Evolutionary conservation across 1,140 invertebrate species (phyloP).

Genomic region (Neotoxoptera formosana): DNA sequence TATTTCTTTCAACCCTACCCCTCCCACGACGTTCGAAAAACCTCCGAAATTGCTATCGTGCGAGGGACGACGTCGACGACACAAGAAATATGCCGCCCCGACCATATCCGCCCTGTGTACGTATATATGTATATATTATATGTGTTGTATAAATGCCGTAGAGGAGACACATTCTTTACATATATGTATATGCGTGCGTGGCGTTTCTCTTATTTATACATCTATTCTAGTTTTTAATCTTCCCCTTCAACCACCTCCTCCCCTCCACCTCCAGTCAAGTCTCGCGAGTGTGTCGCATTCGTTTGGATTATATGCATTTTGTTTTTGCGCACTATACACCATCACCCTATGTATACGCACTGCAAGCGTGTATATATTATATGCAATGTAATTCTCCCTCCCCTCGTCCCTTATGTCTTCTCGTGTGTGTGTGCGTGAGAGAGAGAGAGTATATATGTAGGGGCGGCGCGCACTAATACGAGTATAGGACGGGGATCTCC

Average conservation of each 20-base stretch:
- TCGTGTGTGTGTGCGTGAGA: not conserved
- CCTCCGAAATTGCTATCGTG: constrained; percentile 39
- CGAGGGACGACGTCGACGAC: not conserved
- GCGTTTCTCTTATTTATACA: constrained; percentile 43
- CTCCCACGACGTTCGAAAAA: not conserved
- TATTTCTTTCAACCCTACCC: not conserved
- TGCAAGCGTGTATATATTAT: not conserved
- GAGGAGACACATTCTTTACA: constrained; percentile 9
- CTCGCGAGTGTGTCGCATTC: not conserved
- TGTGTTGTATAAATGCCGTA: constrained; percentile 1
- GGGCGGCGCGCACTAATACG: not conserved
- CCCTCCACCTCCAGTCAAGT: not conserved
- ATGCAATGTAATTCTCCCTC: not conserved
- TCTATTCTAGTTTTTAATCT: constrained; percentile 48
- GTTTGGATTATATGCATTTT: constrained; percentile 18
- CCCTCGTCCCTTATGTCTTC: not conserved
- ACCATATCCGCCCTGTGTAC: constrained; percentile 16
- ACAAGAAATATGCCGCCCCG: constrained; percentile 44
- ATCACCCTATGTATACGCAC: not conserved
- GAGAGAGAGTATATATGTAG: not conserved
- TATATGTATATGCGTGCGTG: not conserved
- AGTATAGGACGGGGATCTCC: not conserved
- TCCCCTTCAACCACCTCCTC: not conserved
- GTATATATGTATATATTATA: too few relatives aligned
- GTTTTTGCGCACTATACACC: not conserved